Conservation (phyloP, 2,797 vertebrate genomes). For the Champsocephalus esox region DNA sequence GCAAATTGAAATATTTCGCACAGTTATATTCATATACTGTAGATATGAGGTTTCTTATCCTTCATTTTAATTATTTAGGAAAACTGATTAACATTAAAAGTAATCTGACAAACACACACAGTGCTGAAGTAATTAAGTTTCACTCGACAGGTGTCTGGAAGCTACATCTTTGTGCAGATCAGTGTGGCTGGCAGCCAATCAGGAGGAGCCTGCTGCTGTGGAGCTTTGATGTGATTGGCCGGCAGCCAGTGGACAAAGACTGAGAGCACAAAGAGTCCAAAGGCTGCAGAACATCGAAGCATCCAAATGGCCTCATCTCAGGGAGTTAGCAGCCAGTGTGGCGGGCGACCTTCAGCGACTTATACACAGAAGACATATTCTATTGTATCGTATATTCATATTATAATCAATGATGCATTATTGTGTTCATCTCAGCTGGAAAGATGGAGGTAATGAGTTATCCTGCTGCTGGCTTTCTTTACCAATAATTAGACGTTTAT, state of each 20-base stretch:
- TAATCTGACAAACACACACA: not conserved
- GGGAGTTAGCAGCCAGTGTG: slow-evolving; percentile 11
- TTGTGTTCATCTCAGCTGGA: no score
- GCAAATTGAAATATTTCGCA: not conserved
- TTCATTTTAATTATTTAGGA: not conserved
- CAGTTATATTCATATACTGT: not conserved
- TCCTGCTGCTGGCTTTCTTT: no score
- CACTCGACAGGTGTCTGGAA: not conserved
- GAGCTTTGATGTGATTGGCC: slow-evolving; percentile 29
- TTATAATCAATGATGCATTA: no score
- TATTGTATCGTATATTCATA: no score
- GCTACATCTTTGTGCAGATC: not conserved
- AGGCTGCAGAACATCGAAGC: slow-evolving; percentile 8
- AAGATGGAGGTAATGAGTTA: no score
- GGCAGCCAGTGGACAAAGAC: slow-evolving; percentile 6
- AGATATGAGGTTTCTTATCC: no score
- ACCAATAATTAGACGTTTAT: no score
- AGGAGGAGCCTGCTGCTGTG: slow-evolving; percentile 1
- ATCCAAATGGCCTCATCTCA: slow-evolving; percentile 53
- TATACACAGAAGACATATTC: slow-evolving; percentile 8
- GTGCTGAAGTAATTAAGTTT: not conserved
- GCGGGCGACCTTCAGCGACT: slow-evolving; percentile 45
- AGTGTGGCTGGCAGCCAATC: slow-evolving; percentile 10
- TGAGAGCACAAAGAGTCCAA: slow-evolving; percentile 9
- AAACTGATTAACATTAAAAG: not conserved